Percentiles rank a stretch among this genome's conserved stretches.
phyloP scores from a whole-genome alignment of 2,113 vertebrate species.

The Anarhynchus alexandrinus region DNA sequence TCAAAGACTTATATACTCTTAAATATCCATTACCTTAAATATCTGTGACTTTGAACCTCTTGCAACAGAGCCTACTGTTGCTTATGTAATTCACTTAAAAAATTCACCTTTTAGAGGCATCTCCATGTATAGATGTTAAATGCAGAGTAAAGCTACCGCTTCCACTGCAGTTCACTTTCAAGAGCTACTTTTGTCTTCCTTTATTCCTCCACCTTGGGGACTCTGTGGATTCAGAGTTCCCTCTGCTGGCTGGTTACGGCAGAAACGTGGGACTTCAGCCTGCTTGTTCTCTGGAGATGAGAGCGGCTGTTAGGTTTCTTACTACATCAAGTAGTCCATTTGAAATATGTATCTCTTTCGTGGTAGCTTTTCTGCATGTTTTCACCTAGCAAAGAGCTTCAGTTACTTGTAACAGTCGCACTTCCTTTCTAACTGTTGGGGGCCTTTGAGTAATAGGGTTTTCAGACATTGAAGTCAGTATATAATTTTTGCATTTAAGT shows the following conservation, averaged over 20 bases:
- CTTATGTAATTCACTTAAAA: background rate
- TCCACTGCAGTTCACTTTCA: background rate
- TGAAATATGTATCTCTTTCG: background rate
- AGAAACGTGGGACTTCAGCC: background rate
- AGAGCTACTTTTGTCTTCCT: background rate
- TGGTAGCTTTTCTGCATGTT: background rate
- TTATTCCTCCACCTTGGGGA: background rate
- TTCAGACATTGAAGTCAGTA: background rate
- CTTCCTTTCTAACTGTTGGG: background rate
- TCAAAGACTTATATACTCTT: background rate
- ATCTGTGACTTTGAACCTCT: background rate
- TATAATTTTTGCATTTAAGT: background rate
- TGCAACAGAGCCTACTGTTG: background rate
- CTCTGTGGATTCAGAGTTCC: background rate
- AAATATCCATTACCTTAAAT: background rate
- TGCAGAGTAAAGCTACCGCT: background rate
- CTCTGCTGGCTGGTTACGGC: slow-evolving; percentile 11
- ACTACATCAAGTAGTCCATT: background rate
- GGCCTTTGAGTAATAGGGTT: background rate
- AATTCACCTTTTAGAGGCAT: background rate
- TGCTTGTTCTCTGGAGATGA: background rate
- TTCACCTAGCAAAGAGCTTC: background rate
- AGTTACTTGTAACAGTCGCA: background rate
- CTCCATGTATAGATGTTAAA: background rate
- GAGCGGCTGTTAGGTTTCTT: background rate